Evolutionary conservation across 2,888 invertebrate species (phyloP).

Genomic region (Orchesellides sinensis): DNA sequence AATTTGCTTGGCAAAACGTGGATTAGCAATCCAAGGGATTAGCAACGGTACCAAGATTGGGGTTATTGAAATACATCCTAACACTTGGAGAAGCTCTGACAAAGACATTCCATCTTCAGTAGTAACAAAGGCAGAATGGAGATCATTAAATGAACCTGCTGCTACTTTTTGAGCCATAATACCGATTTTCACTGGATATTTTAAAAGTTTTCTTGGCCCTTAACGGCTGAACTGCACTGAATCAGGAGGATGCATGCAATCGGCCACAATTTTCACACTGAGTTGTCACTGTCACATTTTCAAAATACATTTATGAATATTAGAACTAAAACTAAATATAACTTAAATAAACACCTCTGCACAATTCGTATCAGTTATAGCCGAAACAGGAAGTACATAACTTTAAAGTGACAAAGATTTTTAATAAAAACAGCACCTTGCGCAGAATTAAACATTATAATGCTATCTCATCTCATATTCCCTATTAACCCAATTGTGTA

Average conservation of each 20-base stretch:
- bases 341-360: neutral
- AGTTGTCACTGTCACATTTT: neutral
- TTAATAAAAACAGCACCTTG: no score
- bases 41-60: conserved; percentile 67
- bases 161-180: neutral
- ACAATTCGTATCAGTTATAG: no score
- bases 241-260: no score
- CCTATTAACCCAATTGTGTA: no score
- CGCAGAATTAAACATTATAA: no score
- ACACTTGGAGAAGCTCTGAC: conserved; percentile 67
- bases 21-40: conserved; percentile 71
- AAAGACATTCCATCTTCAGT: conserved; percentile 69
- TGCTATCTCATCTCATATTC: no score
- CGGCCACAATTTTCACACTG: no score
- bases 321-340: neutral
- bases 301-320: neutral
- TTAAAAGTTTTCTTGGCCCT: no score
- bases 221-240: no score
- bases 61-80: conserved; percentile 64
- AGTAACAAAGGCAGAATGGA: conserved; percentile 67
- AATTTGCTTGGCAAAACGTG: conserved; percentile 58
- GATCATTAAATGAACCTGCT: conserved; percentile 39
- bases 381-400: no score
- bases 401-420: no score
- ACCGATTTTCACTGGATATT: no score